Percentiles rank a stretch among this genome's conserved stretches.
Conservation (phyloP, 2,113 vertebrate species). For the Camelus dromedarius region DNA sequence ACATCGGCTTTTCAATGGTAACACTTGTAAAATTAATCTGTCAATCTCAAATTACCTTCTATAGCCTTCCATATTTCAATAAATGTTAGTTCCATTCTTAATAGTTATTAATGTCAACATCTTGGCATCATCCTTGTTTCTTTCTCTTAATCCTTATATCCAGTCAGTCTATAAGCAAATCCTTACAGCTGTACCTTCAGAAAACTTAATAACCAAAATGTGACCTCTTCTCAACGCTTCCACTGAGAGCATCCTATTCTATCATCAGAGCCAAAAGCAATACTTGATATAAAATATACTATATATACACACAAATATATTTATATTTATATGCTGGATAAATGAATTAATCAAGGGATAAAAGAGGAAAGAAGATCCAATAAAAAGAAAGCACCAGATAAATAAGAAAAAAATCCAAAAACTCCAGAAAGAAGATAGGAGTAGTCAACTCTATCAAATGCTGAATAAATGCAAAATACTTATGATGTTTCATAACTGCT, state of each 20-base stretch:
- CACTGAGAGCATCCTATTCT: not conserved
- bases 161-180: not conserved
- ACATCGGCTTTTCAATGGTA: not conserved
- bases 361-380: constrained; percentile 25
- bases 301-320: not conserved
- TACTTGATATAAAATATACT: constrained; percentile 16
- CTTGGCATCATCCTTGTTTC: not conserved
- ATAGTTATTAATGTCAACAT: constrained; percentile 19
- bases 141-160: not conserved
- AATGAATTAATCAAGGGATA: not conserved
- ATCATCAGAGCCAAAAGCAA: not conserved
- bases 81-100: constrained; percentile 14
- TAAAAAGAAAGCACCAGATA: constrained; percentile 16
- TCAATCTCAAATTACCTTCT: constrained; percentile 15
- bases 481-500: not conserved
- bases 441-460: not conserved
- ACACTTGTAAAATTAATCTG: not conserved
- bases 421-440: not conserved
- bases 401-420: not conserved
- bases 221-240: not conserved
- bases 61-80: not conserved
- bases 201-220: constrained; percentile 8
- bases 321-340: not conserved
- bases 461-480: not conserved
- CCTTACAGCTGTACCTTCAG: constrained; percentile 11